A percentile compares a stretch with the other conserved stretches of the same genome.
phyloP scores from a whole-genome alignment of 2,888 invertebrate genomes.

The Pteria penguin region DNA sequence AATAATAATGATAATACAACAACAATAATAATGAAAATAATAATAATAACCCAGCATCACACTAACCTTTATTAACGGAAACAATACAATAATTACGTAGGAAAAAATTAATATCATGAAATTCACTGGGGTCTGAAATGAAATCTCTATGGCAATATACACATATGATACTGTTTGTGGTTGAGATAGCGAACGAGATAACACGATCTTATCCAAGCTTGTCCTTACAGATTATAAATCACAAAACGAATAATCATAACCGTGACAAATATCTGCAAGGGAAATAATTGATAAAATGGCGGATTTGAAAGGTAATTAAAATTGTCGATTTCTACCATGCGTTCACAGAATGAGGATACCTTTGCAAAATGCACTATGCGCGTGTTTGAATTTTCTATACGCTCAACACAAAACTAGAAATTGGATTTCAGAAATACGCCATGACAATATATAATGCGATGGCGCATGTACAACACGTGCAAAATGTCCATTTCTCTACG shows the following conservation, averaged over 20 bases:
- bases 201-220: no score
- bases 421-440: background rate
- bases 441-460: background rate
- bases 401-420: background rate
- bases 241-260: background rate
- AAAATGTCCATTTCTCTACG: background rate
- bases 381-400: background rate
- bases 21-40: no score
- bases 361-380: background rate
- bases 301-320: background rate
- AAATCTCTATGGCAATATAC: no score
- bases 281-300: background rate
- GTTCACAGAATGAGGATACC: background rate
- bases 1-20: no score
- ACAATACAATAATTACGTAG: no score
- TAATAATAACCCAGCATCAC: no score
- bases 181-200: no score
- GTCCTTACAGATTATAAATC: background rate
- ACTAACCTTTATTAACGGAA: no score
- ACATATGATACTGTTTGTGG: no score
- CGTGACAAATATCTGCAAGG: background rate
- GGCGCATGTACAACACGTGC: slow-evolving; percentile 6
- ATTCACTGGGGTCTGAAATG: no score
- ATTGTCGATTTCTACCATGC: slow-evolving; percentile 8
- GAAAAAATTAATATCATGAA: no score